A percentile compares a stretch with the other conserved stretches of the same genome.
phyloP scores from a whole-genome alignment of 2,797 vertebrate genomes.

The Sebastes dallii region DNA sequence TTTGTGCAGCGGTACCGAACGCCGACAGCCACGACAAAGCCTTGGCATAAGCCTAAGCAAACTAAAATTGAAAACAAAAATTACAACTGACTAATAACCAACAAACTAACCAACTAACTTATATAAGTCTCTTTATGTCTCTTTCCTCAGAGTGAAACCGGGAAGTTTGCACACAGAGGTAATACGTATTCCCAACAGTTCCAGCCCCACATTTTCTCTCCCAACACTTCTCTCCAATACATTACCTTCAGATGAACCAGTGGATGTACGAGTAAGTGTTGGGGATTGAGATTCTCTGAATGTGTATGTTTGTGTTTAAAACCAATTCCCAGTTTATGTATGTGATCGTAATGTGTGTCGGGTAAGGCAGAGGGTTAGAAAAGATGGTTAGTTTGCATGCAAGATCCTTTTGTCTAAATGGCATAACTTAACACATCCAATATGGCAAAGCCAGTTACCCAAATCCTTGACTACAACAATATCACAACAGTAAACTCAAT shows the following conservation, averaged over 20 bases:
- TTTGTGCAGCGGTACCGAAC: no score
- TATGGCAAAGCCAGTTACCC: no score
- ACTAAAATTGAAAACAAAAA: background rate
- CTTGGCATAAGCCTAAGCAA: no score
- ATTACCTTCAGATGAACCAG: slow-evolving; percentile 66
- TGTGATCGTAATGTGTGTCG: background rate
- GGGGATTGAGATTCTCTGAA: background rate
- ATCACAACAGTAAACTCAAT: no score
- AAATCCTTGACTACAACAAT: no score
- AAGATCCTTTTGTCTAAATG: no score
- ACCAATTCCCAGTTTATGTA: background rate
- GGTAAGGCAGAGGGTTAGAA: no score
- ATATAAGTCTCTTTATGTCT: background rate
- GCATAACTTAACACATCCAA: no score
- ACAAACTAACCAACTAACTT: background rate
- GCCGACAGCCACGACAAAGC: no score
- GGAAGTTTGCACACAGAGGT: slow-evolving; percentile 51
- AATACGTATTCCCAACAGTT: slow-evolving; percentile 63
- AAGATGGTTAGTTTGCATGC: no score
- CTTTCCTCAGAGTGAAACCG: slow-evolving; percentile 56
- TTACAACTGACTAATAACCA: background rate
- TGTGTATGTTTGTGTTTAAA: background rate
- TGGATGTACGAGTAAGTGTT: slow-evolving; percentile 85
- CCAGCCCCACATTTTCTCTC: slow-evolving; percentile 82
- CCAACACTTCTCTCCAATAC: slow-evolving; percentile 73